Conservation (phyloP, 2,797 vertebrate species). For the Anabas testudineus region DNA sequence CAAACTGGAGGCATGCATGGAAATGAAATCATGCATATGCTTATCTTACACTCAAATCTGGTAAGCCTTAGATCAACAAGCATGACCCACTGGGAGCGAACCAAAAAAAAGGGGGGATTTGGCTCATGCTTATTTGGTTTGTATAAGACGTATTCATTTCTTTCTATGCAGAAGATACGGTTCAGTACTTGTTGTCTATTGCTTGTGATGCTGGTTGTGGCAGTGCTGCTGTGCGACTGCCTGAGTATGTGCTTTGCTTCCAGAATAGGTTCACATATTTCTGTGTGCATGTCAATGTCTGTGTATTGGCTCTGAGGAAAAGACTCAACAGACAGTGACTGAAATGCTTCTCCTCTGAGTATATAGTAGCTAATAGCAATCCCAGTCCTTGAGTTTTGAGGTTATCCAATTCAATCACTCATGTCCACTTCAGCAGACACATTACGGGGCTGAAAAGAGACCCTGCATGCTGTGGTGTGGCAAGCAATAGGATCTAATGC, state of each 20-base stretch:
- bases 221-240: constrained; percentile 28
- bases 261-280: constrained; percentile 57
- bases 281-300: constrained; percentile 51
- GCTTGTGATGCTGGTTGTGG: constrained; percentile 37
- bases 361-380: constrained; percentile 71
- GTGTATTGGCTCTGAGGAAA: constrained; percentile 63
- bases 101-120: background rate
- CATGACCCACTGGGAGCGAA: constrained; percentile 52
- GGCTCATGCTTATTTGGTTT: constrained; percentile 46
- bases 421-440: constrained; percentile 67
- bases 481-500: constrained; percentile 32
- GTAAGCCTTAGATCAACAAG: constrained; percentile 74
- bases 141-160: constrained; percentile 32
- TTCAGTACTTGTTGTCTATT: constrained; percentile 52
- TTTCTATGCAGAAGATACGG: constrained; percentile 44
- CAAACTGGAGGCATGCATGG: constrained; percentile 79
- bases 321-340: constrained; percentile 69
- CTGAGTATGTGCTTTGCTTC: constrained; percentile 56
- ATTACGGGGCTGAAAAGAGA: constrained; percentile 61
- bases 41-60: constrained; percentile 70
- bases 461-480: constrained; percentile 24
- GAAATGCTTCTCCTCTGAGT: constrained; percentile 67
- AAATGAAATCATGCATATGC: constrained; percentile 85
- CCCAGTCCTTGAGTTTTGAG: constrained; percentile 75
- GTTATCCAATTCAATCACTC: constrained; percentile 78